Conservation (phyloP, 2,888 invertebrate genomes). For the Tetragonula carbonaria region DNA sequence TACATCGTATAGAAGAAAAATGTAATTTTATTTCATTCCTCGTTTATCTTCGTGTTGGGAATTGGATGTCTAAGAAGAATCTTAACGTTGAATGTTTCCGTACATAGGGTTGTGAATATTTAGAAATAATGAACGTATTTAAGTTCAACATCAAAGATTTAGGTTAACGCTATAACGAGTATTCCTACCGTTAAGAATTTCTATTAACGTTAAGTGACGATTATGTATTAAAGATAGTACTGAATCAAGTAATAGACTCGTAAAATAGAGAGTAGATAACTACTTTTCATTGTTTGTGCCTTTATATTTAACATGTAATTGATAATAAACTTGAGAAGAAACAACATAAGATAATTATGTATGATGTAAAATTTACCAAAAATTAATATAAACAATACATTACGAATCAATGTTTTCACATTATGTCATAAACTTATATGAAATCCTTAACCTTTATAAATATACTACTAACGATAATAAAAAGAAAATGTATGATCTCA, state of each 20-base stretch:
- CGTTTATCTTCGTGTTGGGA: conserved; percentile 53
- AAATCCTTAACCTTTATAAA: conserved; percentile 7
- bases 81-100: conserved; percentile 61
- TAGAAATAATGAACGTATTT: conserved; percentile 73
- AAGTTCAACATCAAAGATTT: conserved; percentile 70
- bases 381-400: conserved; percentile 31
- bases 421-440: neutral
- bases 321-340: conserved; percentile 61
- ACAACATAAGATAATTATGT: conserved; percentile 26
- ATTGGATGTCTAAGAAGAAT: conserved; percentile 50
- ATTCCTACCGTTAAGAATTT: conserved; percentile 61
- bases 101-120: conserved; percentile 78
- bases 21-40: conserved; percentile 46
- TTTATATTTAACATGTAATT: conserved; percentile 77
- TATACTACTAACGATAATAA: conserved; percentile 2
- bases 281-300: conserved; percentile 80
- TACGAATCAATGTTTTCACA: neutral
- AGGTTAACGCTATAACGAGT: conserved; percentile 60
- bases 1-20: conserved; percentile 33
- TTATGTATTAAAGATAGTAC: conserved; percentile 56
- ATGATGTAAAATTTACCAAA: conserved; percentile 20
- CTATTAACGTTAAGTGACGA: conserved; percentile 62
- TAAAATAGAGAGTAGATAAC: conserved; percentile 65
- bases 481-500: neutral
- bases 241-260: conserved; percentile 50